These are phyloP conservation scores for Drosophila leonis DNA, from an alignment of 2,888 invertebrate species.

Conservation along the genomic window DNA sequence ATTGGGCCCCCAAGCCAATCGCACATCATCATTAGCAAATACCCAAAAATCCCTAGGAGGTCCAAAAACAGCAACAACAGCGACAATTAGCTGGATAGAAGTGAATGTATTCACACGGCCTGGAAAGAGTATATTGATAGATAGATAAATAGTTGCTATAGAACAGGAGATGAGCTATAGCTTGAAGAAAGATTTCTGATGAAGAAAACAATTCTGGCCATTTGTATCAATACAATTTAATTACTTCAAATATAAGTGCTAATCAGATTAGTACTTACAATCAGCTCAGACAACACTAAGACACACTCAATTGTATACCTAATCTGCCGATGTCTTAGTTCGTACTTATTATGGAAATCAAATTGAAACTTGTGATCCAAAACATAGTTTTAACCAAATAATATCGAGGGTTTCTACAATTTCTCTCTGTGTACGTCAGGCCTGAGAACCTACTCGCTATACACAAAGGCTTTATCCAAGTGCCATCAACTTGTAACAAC, in stretches of 20 bases:
- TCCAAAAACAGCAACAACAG: constrained; percentile 28
- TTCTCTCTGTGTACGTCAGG: constrained; percentile 21
- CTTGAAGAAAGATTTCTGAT: neutral
- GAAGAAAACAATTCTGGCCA: neutral
- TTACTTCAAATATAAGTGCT: neutral
- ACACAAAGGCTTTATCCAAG: constrained; percentile 26
- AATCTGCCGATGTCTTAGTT: neutral
- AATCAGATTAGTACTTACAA: neutral
- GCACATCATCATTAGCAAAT: constrained; percentile 67
- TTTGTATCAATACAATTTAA: neutral
- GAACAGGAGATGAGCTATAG: constrained; percentile 2
- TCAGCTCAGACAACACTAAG: neutral
- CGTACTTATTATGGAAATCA: no score
- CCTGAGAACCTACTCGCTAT: constrained; percentile 36
- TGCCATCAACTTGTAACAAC: constrained; percentile 32
- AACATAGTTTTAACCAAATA: neutral
- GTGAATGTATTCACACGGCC: constrained; percentile 47
- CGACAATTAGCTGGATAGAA: constrained; percentile 49
- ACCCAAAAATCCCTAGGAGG: constrained; percentile 70
- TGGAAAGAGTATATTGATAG: neutral
- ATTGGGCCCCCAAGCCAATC: constrained; percentile 33
- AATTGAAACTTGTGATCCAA: neutral
- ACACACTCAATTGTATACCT: neutral
- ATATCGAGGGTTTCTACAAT: neutral
- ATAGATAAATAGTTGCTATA: neutral